Base-by-base conservation (phyloP, 2,888 invertebrate genomes). In the Hypselothyrea guttata region DNA sequence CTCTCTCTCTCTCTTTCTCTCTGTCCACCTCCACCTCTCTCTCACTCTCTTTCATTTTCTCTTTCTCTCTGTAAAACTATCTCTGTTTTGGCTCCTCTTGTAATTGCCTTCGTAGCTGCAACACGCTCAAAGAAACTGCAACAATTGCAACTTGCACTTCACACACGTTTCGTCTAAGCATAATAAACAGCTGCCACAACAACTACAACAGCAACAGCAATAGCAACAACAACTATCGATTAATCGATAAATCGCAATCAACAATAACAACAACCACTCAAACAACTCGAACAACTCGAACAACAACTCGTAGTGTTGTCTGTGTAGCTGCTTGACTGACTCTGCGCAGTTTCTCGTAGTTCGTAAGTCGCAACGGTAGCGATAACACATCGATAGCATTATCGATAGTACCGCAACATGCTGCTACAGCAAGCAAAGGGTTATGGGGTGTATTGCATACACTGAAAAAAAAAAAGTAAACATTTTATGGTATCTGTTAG, bases 81-180 rank as follows among this genome's bases (percentile, higher is more conserved):
- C 28, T 44, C 9, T 34, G 40, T 16, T 38, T 48, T 52, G 52
- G 51, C 48, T 41, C 41, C 41, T 55, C 37, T 67, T 9, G 22
- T 31, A 45, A 56, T 44, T 58, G n/a, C 57, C 61, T 48, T 59
- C 53, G 54, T 65, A 74, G 56, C 64, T 58, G 58, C 70, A 58
- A 61, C 44, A 70, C 62, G 63, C 34, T 5, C 22, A 22, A 45
- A 63, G 61, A 61, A 57, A 34, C 41, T 56, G 51, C 71, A 61
- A 53, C 58, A 59, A 53, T 49, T 65, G 60, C 55, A 75, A 64
- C 22, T 60, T 53, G 75, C 75, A 78, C 78, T 56, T 45, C 56
- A 60, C 31, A 53, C 51, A 65, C 71, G 56, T 45, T 59, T 57
- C 54, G 34, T 47, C 44, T 54, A 45, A 62, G 12, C 40, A 31